Evolutionary conservation across 2,797 vertebrate species (phyloP).

Genomic region (Urocyon cinereoargenteus): DNA sequence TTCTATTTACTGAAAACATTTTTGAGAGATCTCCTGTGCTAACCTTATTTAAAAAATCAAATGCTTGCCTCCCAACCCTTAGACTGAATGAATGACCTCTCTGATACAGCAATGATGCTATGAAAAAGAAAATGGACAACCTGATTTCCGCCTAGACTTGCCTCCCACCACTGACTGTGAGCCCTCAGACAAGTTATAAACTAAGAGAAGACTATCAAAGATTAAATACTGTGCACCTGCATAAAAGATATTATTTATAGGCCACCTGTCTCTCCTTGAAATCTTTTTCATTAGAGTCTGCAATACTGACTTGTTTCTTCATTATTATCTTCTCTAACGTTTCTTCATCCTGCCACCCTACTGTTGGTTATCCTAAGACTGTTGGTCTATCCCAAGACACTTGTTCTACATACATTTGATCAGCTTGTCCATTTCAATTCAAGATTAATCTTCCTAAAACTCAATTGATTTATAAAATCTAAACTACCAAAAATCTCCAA

Average conservation of each 20-base stretch:
- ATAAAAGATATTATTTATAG: background rate
- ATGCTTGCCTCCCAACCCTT: background rate
- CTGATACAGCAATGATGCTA: background rate
- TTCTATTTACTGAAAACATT: background rate
- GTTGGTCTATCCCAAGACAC: background rate
- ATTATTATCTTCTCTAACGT: background rate
- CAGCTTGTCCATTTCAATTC: background rate
- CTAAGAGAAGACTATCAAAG: background rate
- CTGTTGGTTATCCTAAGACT: background rate
- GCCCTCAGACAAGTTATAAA: background rate
- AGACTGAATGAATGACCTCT: background rate
- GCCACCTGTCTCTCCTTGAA: background rate
- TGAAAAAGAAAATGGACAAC: background rate
- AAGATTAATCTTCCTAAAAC: constrained; percentile 15
- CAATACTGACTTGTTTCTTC: background rate
- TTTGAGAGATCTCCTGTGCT: background rate
- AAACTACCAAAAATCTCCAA: background rate
- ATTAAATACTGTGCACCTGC: background rate
- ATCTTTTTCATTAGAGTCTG: background rate
- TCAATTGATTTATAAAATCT: background rate
- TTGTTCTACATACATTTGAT: background rate
- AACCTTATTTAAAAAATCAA: background rate
- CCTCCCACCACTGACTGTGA: background rate
- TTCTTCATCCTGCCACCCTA: background rate
- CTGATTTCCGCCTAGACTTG: background rate